Percentiles rank a stretch among this genome's conserved stretches.
Conservation (phyloP, 2,113 vertebrate species). For the Lota lota region DNA sequence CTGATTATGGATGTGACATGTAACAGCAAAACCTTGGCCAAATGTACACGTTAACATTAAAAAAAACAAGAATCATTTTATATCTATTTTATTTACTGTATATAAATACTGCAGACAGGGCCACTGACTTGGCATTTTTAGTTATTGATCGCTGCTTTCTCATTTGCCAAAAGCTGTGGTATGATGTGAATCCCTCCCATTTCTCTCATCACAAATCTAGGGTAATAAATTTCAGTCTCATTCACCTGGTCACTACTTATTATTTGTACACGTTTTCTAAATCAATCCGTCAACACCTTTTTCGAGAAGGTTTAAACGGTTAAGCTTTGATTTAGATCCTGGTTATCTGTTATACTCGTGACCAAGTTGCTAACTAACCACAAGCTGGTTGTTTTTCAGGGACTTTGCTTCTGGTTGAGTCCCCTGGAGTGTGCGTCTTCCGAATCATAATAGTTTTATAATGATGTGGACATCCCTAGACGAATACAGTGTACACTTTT, state of each 20-base stretch:
- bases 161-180: slow-evolving; percentile 89
- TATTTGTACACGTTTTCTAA: background rate
- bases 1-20: slow-evolving; percentile 74
- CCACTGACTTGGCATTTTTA: slow-evolving; percentile 76
- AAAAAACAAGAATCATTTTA: slow-evolving; percentile 73
- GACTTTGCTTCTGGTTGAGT: background rate
- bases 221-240: slow-evolving; percentile 87
- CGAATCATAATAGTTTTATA: slow-evolving; percentile 56
- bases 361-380: slow-evolving; percentile 3
- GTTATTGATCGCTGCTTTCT: slow-evolving; percentile 85
- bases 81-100: slow-evolving; percentile 83
- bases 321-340: too few relatives aligned
- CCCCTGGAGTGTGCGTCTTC: slow-evolving; percentile 40
- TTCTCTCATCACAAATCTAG: slow-evolving; percentile 78
- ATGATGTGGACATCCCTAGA: slow-evolving; percentile 41
- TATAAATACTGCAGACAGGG: slow-evolving; percentile 79
- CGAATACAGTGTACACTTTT: slow-evolving; percentile 45
- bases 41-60: slow-evolving; percentile 72
- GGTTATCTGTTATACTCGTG: background rate
- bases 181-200: slow-evolving; percentile 76
- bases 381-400: slow-evolving; percentile 54
- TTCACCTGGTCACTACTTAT: slow-evolving; percentile 39
- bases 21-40: slow-evolving; percentile 79
- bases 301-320: too few relatives aligned
- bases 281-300: too few relatives aligned